phyloP scores from a whole-genome alignment of 2,888 invertebrate genomes.

The Drosophila paracracens region DNA sequence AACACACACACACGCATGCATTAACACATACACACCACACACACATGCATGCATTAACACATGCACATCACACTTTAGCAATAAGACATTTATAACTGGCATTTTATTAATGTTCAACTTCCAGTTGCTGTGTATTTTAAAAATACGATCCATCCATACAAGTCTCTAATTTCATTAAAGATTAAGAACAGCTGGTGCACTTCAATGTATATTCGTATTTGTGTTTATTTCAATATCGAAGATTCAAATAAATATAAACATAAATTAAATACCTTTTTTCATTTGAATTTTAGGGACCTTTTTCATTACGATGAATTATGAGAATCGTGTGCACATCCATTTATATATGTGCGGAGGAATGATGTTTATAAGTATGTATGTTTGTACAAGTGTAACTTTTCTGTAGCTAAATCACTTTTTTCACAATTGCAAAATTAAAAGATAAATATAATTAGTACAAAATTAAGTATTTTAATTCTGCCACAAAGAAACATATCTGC shows the following conservation, averaged over 20 bases:
- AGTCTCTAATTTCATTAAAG: conserved; percentile 17
- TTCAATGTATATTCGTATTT: conserved; percentile 7
- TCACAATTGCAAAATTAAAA: not conserved
- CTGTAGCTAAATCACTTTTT: not conserved
- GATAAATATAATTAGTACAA: not conserved
- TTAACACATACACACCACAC: conserved; percentile 25
- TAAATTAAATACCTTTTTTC: not conserved
- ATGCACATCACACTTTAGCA: conserved; percentile 36
- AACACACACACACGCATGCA: not conserved
- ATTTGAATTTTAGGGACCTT: not conserved
- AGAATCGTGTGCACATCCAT: not conserved
- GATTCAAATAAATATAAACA: conserved; percentile 32
- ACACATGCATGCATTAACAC: conserved; percentile 6
- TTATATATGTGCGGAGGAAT: not conserved
- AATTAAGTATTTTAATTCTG: not conserved
- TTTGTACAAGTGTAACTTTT: not conserved
- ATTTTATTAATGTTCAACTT: conserved; percentile 14
- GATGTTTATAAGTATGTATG: not conserved
- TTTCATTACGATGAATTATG: not conserved
- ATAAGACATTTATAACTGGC: conserved; percentile 29
- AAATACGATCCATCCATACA: conserved; percentile 18
- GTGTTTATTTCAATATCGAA: conserved; percentile 30
- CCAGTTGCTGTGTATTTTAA: conserved; percentile 21
- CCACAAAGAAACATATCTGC: not conserved
- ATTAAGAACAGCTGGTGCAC: conserved; percentile 26